A percentile compares a stretch with the other conserved stretches of the same genome.
phyloP scores from a whole-genome alignment of 1,140 invertebrate genomes.

The Polyergus mexicanus region DNA sequence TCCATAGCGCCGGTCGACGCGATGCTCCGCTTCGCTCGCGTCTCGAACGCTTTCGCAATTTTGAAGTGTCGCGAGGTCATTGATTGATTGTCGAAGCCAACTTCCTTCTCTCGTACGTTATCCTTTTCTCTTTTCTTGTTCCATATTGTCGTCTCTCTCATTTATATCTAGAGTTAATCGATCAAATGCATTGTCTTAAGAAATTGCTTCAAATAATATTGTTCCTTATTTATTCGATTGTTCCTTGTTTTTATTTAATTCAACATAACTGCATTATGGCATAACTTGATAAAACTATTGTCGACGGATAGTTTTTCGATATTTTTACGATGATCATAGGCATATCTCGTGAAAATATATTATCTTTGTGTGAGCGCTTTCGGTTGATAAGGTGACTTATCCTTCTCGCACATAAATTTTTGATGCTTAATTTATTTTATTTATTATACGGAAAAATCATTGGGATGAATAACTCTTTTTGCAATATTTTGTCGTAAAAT shows the following conservation, averaged over 20 bases:
- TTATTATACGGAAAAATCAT: not conserved
- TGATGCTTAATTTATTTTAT: conserved; percentile 3
- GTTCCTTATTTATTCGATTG: too few species aligned
- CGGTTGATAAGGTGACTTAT: conserved; percentile 10
- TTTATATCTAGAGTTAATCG: conserved; percentile 70
- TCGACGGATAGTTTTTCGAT: not conserved
- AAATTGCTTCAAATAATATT: conserved; percentile 63
- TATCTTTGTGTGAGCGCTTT: not conserved
- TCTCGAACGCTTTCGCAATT: conserved; percentile 71
- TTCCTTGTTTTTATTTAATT: not conserved
- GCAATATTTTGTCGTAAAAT: not conserved
- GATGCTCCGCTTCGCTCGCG: conserved; percentile 67
- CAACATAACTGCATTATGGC: not conserved
- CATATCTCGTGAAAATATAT: not conserved
- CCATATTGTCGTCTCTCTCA: conserved; percentile 38
- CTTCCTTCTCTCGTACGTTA: conserved; percentile 69
- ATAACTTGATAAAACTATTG: not conserved
- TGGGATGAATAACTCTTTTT: not conserved
- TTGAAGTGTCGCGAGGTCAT: conserved; percentile 72
- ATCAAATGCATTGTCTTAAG: conserved; percentile 71
- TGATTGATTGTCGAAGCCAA: conserved; percentile 74
- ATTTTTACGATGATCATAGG: not conserved
- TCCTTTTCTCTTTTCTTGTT: conserved; percentile 18
- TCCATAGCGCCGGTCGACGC: conserved; percentile 70
- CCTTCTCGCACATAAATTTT: not conserved